Percentiles rank a stretch among this genome's conserved stretches.
These are phyloP conservation scores for Drosophila tanythrix DNA, from an alignment of 2,888 invertebrate genomes.

Conservation along the genomic window DNA sequence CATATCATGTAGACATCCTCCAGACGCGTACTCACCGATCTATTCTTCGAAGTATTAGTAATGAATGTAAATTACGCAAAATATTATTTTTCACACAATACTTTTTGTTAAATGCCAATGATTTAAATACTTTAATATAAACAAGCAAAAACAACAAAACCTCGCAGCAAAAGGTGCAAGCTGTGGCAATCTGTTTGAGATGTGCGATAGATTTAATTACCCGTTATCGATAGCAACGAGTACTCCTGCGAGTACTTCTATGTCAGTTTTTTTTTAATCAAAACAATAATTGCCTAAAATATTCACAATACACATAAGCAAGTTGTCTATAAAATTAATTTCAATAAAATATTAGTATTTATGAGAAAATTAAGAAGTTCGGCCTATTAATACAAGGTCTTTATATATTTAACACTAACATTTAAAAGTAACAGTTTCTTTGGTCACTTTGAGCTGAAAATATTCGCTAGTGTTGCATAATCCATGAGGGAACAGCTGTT, in stretches of 20 bases:
- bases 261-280: neutral
- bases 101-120: slow-evolving; percentile 24
- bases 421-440: slow-evolving; percentile 16
- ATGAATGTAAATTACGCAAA: slow-evolving; percentile 6
- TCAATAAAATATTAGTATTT: neutral
- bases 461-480: slow-evolving; percentile 26
- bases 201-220: neutral
- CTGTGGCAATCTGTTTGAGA: slow-evolving; percentile 27
- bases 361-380: neutral
- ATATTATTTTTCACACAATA: slow-evolving; percentile 14
- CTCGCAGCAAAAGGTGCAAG: slow-evolving; percentile 49
- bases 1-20: neutral
- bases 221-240: neutral
- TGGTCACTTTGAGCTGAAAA: neutral
- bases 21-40: slow-evolving; percentile 56
- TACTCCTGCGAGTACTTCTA: neutral
- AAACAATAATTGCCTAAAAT: neutral
- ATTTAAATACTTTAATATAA: slow-evolving; percentile 52
- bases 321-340: neutral
- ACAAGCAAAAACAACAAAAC: slow-evolving; percentile 67
- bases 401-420: neutral
- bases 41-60: slow-evolving; percentile 14
- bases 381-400: neutral
- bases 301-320: neutral
- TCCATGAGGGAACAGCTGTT: slow-evolving; percentile 53